Conservation (phyloP, 2,888 invertebrate species). For the Marronus borbonicus region DNA sequence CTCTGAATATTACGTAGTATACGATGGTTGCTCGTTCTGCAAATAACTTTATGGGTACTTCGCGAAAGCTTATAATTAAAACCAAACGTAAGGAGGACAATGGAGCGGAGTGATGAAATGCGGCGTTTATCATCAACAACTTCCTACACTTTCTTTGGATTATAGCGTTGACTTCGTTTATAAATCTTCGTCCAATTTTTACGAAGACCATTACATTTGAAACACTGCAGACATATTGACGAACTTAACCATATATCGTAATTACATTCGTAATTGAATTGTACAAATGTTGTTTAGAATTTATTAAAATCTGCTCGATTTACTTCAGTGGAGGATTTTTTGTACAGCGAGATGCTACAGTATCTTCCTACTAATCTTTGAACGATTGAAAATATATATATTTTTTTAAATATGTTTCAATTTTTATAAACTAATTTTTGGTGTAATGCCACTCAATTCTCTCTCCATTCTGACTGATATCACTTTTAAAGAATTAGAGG, state of each 20-base stretch:
- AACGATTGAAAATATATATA: too few species aligned
- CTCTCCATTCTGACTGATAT: too few species aligned
- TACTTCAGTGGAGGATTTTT: too few species aligned
- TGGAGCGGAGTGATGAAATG: slow-evolving; percentile 32
- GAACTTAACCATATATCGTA: neutral
- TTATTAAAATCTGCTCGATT: too few species aligned
- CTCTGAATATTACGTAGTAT: neutral
- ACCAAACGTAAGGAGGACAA: slow-evolving; percentile 37
- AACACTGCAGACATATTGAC: neutral
- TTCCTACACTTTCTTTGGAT: slow-evolving; percentile 25
- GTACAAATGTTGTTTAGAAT: neutral
- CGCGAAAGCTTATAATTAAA: slow-evolving; percentile 37
- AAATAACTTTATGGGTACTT: slow-evolving; percentile 15
- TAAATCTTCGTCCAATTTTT: neutral
- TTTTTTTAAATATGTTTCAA: too few species aligned
- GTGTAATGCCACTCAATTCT: too few species aligned
- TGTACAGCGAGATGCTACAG: too few species aligned
- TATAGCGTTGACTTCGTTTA: slow-evolving; percentile 5
- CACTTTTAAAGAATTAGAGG: too few species aligned
- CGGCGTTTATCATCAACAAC: neutral
- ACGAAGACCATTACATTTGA: neutral
- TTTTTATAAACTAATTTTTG: too few species aligned
- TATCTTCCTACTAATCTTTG: too few species aligned
- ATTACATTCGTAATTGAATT: neutral
- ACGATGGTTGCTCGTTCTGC: neutral